phyloP scores from a whole-genome alignment of 2,888 invertebrate species.

The Limnephilus rhombicus region DNA sequence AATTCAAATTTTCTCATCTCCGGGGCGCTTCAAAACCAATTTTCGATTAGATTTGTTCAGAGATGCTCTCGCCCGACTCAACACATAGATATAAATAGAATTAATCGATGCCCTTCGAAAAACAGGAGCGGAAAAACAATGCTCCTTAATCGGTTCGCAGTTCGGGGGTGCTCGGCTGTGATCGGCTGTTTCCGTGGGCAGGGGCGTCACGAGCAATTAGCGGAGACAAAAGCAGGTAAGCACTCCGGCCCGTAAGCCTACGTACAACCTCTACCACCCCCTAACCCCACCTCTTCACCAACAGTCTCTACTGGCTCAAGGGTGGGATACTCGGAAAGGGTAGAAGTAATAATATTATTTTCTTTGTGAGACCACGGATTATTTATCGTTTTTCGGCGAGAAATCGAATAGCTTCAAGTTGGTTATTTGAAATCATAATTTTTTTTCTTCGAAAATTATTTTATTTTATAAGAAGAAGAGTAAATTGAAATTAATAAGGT shows the following conservation, averaged over 20 bases:
- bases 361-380: background rate
- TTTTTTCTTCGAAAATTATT: background rate
- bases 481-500: background rate
- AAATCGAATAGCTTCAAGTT: background rate
- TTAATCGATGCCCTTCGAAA: slow-evolving; percentile 46
- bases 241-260: slow-evolving; percentile 20
- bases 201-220: slow-evolving; percentile 50
- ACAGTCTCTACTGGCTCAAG: background rate
- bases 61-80: slow-evolving; percentile 8
- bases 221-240: slow-evolving; percentile 50
- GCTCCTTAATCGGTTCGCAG: slow-evolving; percentile 30
- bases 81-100: slow-evolving; percentile 38
- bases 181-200: slow-evolving; percentile 38
- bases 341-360: background rate
- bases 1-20: slow-evolving; percentile 28
- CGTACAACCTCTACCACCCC: slow-evolving; percentile 10
- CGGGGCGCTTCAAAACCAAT: slow-evolving; percentile 19
- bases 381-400: background rate
- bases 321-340: background rate
- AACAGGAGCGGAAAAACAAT: slow-evolving; percentile 44
- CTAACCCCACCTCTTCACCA: background rate
- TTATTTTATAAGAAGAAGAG: background rate
- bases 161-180: slow-evolving; percentile 21
- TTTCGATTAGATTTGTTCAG: slow-evolving; percentile 38
- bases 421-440: background rate